phyloP scores from a whole-genome alignment of 1,140 invertebrate genomes.

The Cotesia chilonis region DNA sequence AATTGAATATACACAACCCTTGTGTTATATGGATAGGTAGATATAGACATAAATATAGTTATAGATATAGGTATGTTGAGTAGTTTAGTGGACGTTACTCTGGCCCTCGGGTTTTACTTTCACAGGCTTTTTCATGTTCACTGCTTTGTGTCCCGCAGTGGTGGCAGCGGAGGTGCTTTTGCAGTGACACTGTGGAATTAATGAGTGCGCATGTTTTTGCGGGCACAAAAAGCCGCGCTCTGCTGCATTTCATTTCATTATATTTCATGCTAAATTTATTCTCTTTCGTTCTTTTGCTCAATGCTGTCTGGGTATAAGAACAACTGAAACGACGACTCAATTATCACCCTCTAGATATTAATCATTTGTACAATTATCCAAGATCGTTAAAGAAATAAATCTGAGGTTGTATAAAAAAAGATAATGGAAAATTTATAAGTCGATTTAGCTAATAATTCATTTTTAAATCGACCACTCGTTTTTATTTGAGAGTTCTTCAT shows the following conservation, averaged over 20 bases:
- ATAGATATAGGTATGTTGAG: too few relatives aligned
- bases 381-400: too few relatives aligned
- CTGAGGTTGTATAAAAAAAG: too few relatives aligned
- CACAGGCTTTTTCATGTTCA: slow-evolving; percentile 41
- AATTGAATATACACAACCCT: slow-evolving; percentile 51
- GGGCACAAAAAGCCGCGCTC: slow-evolving; percentile 43
- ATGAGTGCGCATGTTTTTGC: slow-evolving; percentile 54
- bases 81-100: slow-evolving; percentile 18
- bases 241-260: slow-evolving; percentile 52
- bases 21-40: background rate
- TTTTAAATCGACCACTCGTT: too few relatives aligned
- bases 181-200: slow-evolving; percentile 51
- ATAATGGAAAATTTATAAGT: too few relatives aligned
- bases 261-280: slow-evolving; percentile 53
- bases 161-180: slow-evolving; percentile 40
- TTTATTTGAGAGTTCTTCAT: too few relatives aligned
- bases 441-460: too few relatives aligned
- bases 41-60: too few relatives aligned
- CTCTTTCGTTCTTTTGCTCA: slow-evolving; percentile 16
- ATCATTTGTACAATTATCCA: too few relatives aligned
- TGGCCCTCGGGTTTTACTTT: slow-evolving; percentile 11
- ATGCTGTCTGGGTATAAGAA: too few relatives aligned
- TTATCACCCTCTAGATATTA: too few relatives aligned
- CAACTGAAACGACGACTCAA: too few relatives aligned
- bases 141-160: slow-evolving; percentile 36